Percentiles rank a stretch among this genome's conserved stretches.
phyloP scores from a whole-genome alignment of 2,797 vertebrate species.

The Phalanger gymnotis region DNA sequence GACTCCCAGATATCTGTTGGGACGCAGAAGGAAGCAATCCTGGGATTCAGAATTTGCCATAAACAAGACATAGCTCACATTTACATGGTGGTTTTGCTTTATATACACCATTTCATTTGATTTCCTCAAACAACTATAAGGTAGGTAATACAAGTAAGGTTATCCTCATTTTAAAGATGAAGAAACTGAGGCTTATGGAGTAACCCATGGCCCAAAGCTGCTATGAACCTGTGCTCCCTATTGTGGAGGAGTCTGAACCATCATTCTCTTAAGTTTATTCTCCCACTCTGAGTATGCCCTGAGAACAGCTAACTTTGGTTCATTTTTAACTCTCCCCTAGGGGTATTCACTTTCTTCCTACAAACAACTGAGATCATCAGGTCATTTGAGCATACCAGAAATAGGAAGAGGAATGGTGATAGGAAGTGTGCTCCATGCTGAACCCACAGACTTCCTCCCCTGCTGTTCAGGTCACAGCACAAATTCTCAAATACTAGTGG shows the following conservation, averaged over 20 bases:
- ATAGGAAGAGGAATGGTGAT: background rate
- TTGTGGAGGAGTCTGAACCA: background rate
- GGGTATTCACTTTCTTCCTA: background rate
- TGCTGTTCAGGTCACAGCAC: background rate
- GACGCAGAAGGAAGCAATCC: background rate
- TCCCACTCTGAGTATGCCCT: background rate
- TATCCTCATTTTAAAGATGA: background rate
- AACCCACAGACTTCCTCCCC: background rate
- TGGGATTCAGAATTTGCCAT: background rate
- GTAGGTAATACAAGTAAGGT: background rate
- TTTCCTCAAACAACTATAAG: background rate
- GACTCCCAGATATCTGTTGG: background rate
- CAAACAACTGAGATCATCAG: background rate
- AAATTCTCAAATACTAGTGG: background rate
- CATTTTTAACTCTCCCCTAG: background rate
- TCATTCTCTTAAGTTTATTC: background rate
- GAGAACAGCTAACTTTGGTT: background rate
- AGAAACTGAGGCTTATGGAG: background rate
- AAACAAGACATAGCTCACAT: background rate
- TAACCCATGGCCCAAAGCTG: background rate
- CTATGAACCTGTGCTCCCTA: background rate
- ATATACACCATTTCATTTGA: background rate
- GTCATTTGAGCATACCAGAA: background rate
- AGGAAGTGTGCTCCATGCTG: background rate
- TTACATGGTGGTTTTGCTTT: background rate